Percentiles rank a stretch among this genome's conserved stretches.
Evolutionary conservation across 2,888 invertebrate species (phyloP).

Genomic region (Unio pictorum): DNA sequence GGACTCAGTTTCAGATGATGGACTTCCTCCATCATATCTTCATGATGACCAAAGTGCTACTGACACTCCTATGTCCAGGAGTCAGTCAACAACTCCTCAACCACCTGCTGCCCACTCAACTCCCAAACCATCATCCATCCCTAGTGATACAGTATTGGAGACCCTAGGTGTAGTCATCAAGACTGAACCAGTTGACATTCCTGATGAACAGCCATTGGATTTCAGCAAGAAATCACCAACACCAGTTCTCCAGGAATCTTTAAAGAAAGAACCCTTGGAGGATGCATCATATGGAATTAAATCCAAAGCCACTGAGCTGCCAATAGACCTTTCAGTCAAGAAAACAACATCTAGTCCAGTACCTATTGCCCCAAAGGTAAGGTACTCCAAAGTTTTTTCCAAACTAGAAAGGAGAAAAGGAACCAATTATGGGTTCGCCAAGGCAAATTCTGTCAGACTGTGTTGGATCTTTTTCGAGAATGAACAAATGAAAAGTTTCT

Average conservation of each 20-base stretch:
- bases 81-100: slow-evolving; percentile 22
- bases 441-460: no score
- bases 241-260: slow-evolving; percentile 13
- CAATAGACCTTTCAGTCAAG: slow-evolving; percentile 61
- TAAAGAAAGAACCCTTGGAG: slow-evolving; percentile 1
- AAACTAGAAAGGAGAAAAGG: no score
- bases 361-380: slow-evolving; percentile 27
- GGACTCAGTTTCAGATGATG: slow-evolving; percentile 40
- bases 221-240: slow-evolving; percentile 55
- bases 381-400: no score
- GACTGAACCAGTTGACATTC: slow-evolving; percentile 32
- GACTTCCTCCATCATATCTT: slow-evolving; percentile 22
- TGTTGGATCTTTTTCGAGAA: no score
- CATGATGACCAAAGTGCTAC: slow-evolving; percentile 24
- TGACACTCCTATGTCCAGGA: slow-evolving; percentile 9
- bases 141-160: slow-evolving; percentile 5
- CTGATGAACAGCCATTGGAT: slow-evolving; percentile 58
- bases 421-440: no score
- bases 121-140: slow-evolving; percentile 13
- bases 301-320: slow-evolving; percentile 29
- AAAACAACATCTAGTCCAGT: slow-evolving; percentile 14
- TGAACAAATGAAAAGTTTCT: no score
- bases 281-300: slow-evolving; percentile 5
- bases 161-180: slow-evolving; percentile 24
- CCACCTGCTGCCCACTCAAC: slow-evolving; percentile 49